These are phyloP conservation scores for Lateolabrax maculatus DNA, from an alignment of 2,797 vertebrate genomes.

Conservation along the genomic window DNA sequence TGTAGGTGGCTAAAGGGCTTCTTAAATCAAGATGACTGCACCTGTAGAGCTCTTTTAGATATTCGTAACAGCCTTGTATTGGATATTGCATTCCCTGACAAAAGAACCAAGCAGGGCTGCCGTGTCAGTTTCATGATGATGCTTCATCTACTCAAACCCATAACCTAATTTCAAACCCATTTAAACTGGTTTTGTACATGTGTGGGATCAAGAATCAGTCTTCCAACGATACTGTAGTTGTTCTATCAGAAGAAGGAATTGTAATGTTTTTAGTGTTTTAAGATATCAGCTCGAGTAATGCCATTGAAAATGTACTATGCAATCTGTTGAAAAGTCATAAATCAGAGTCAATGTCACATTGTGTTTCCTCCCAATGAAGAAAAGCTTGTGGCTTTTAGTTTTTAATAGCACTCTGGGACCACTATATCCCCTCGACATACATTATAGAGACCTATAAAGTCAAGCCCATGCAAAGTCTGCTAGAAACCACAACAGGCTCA, in stretches of 20 bases:
- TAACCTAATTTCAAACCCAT: background rate
- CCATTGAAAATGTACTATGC: slow-evolving; percentile 14
- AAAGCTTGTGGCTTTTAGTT: slow-evolving; percentile 42
- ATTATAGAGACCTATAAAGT: slow-evolving; percentile 54
- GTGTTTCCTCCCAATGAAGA: slow-evolving; percentile 18
- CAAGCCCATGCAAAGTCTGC: slow-evolving; percentile 8
- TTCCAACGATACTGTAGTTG: background rate
- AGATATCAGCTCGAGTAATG: slow-evolving; percentile 41
- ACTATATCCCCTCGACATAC: slow-evolving; percentile 30
- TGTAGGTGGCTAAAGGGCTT: background rate
- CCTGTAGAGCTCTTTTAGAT: slow-evolving; percentile 13
- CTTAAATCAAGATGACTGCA: slow-evolving; percentile 24
- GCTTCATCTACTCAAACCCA: background rate
- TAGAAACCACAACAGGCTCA: background rate
- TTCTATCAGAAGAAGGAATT: background rate
- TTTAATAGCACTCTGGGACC: slow-evolving; percentile 54
- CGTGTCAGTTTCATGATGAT: background rate
- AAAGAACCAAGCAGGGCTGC: background rate
- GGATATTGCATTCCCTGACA: slow-evolving; percentile 9
- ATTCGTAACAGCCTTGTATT: slow-evolving; percentile 20
- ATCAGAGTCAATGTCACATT: slow-evolving; percentile 45
- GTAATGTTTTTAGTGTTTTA: slow-evolving; percentile 10
- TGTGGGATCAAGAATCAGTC: background rate
- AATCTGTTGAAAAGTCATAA: slow-evolving; percentile 52
- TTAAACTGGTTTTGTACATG: background rate